Evolutionary conservation across 1,140 invertebrate species (phyloP).

Genomic region (Babylonia areolata): DNA sequence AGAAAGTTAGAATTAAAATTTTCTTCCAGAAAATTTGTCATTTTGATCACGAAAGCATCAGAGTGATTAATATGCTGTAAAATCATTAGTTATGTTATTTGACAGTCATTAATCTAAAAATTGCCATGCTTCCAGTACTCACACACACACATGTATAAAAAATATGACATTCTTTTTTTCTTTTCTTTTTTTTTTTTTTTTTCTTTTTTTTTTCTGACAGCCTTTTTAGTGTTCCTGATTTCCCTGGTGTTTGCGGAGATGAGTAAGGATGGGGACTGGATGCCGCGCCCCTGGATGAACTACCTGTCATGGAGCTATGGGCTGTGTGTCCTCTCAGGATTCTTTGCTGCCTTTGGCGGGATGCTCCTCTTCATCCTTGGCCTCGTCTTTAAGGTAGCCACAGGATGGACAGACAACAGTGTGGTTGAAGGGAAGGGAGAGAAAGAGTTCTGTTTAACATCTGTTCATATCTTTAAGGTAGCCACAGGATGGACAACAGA

Average conservation of each 20-base stretch:
- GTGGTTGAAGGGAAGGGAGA: neutral
- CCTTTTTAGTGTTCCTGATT: slow-evolving; percentile 78
- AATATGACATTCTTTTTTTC: neutral
- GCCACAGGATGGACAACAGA: neutral
- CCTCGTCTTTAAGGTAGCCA: slow-evolving; percentile 56
- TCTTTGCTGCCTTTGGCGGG: slow-evolving; percentile 79
- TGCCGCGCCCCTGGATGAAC: slow-evolving; percentile 96
- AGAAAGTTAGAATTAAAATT: too few species aligned
- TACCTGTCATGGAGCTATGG: slow-evolving; percentile 96
- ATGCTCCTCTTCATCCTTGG: slow-evolving; percentile 66
- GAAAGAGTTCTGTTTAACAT: neutral
- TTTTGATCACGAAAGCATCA: too few species aligned
- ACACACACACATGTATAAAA: too few species aligned
- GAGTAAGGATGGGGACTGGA: slow-evolving; percentile 92
- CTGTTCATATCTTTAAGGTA: slow-evolving; percentile 49
- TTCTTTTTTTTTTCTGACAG: slow-evolving; percentile 51
- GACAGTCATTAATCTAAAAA: too few species aligned
- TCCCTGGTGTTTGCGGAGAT: slow-evolving; percentile 93
- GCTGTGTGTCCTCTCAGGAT: slow-evolving; percentile 90
- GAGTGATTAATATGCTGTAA: too few species aligned
- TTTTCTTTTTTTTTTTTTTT: neutral
- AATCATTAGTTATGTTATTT: too few species aligned
- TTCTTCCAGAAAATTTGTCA: too few species aligned
- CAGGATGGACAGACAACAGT: too few species aligned
- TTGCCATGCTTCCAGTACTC: too few species aligned